A percentile compares a stretch with the other conserved stretches of the same genome.
Evolutionary conservation across 2,113 vertebrate genomes (phyloP).

Genomic region (Oxygymnocypris stewartii): DNA sequence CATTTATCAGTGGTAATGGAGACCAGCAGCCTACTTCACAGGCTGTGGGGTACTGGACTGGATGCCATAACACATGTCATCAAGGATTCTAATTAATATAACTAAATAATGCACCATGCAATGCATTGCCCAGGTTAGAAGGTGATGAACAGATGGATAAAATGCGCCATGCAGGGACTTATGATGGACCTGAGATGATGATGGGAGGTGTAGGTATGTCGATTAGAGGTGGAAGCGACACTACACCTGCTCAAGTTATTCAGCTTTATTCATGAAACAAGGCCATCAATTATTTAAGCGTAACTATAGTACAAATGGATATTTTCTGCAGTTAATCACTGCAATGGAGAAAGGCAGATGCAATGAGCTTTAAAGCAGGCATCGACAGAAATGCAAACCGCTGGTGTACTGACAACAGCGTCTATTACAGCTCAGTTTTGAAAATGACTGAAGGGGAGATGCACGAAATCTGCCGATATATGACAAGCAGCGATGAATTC

Average conservation of each 20-base stretch:
- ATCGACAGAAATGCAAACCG: neutral
- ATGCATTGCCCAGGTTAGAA: slow-evolving; percentile 21
- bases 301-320: neutral
- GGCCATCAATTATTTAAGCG: neutral
- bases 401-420: neutral
- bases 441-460: neutral
- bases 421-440: neutral
- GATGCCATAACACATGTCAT: slow-evolving; percentile 36
- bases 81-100: neutral
- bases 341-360: neutral
- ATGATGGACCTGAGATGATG: slow-evolving; percentile 26
- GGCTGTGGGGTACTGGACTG: slow-evolving; percentile 24
- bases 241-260: slow-evolving; percentile 21
- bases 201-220: slow-evolving; percentile 35
- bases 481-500: slow-evolving; percentile 22
- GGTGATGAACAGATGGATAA: neutral
- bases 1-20: slow-evolving; percentile 24
- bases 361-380: slow-evolving; percentile 17
- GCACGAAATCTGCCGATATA: slow-evolving; percentile 10
- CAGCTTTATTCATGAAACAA: neutral
- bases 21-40: slow-evolving; percentile 32
- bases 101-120: slow-evolving; percentile 14
- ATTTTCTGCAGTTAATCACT: slow-evolving; percentile 3
- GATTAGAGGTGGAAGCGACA: slow-evolving; percentile 23
- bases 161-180: slow-evolving; percentile 34